Percentiles rank a stretch among this genome's conserved stretches.
These are phyloP conservation scores for Aradus depressus DNA, from an alignment of 2,888 invertebrate genomes.

Conservation along the genomic window DNA sequence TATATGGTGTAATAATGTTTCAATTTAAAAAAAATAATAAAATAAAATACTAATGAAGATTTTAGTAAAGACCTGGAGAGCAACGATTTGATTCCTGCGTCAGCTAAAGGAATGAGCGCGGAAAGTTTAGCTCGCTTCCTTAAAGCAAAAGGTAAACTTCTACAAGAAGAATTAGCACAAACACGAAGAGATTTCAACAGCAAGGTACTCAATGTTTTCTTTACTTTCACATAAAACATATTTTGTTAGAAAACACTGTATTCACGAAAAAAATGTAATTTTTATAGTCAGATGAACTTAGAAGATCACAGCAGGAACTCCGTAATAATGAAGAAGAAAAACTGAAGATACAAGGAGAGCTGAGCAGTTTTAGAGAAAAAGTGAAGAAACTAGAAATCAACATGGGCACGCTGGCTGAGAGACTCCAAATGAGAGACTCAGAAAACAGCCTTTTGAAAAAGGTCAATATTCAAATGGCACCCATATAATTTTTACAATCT, in stretches of 20 bases:
- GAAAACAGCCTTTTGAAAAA: slow-evolving; percentile 22
- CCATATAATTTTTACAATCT: not conserved
- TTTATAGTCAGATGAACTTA: slow-evolving; percentile 22
- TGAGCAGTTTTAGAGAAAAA: slow-evolving; percentile 20
- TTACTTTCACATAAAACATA: no score
- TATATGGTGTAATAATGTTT: not conserved
- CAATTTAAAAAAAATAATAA: no score
- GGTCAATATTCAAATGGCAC: slow-evolving; percentile 4
- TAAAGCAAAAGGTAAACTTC: slow-evolving; percentile 24
- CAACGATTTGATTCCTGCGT: slow-evolving; percentile 9
- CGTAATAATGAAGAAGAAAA: slow-evolving; percentile 22
- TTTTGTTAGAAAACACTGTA: no score
- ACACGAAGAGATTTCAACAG: slow-evolving; percentile 21
- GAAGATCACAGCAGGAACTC: slow-evolving; percentile 17
- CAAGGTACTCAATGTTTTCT: slow-evolving; percentile 9
- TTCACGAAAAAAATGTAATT: no score
- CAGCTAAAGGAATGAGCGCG: slow-evolving; percentile 23
- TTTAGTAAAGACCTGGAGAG: slow-evolving; percentile 8
- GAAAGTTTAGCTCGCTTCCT: slow-evolving; percentile 22
- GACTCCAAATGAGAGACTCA: slow-evolving; percentile 22
- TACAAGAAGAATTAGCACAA: slow-evolving; percentile 23
- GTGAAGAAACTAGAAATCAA: slow-evolving; percentile 22
- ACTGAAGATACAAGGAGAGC: slow-evolving; percentile 13
- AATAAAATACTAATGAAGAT: no score
- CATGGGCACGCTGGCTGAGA: slow-evolving; percentile 10